Base-by-base conservation (phyloP, 2,113 vertebrate genomes). In the Charina bottae region DNA sequence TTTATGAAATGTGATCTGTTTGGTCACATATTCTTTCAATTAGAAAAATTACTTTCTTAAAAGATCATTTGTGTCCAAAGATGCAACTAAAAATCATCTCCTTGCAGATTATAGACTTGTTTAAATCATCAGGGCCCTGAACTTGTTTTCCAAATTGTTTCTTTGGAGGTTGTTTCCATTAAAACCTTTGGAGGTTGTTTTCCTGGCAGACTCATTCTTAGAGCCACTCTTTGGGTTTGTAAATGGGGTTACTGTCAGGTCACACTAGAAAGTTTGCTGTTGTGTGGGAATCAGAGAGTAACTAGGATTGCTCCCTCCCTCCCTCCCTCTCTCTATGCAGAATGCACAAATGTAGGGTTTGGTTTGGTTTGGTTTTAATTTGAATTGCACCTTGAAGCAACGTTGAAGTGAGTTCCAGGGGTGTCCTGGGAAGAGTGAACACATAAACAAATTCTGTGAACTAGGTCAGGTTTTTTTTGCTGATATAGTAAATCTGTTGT, bases 201-300 rank as follows among this genome's bases (percentile, higher is more conserved):
- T 89, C 7, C 78, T 89, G 72, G 59, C 49, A 55, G 49, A 88
- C 8, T 78, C 1, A 0, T 89, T 33, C 84, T 85, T 85, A 37
- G 42, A 42, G 84, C 28, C 13, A 55, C 24, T 21, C 78, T 46
- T 59, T 85, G 53, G 56, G 12, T 85, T 8, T 26, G 33, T 55
- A 89, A n/a, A 84, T 72, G 72, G 23, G 56, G 23, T 92, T 89
- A 85, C 33, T 84, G 56, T 60, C 28, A 19, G 64, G 86, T 92
- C 87, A 83, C 21, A 54, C 10, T 55, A 91, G 53, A 64, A 91
- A 87, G 37, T n/a, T 49, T 46, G 24, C 21, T 64, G 23, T 46
- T 87, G 37, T 46, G 33, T 78, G 28, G 28, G 85, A 87, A 58
- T 87, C 87, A 84, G 87, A 92, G 58, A 55, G 9, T 9, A 85